Base-by-base conservation (phyloP, 2,888 invertebrate species). In the Hesperia comma region DNA sequence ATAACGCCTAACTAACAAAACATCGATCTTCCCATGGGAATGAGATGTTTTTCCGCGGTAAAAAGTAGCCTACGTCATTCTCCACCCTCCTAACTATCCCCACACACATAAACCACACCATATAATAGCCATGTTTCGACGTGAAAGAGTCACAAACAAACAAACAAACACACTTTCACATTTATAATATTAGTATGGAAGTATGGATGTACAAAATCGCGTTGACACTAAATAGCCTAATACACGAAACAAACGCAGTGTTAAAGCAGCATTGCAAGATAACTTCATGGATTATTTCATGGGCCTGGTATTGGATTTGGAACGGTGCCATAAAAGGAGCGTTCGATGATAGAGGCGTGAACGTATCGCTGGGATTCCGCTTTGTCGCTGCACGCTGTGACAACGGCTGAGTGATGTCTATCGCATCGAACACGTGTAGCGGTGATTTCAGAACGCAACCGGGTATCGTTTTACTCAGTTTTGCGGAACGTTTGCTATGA, bases 371-470 rank as follows among this genome's bases (percentile, higher is more conserved):
- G 40, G 21, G 41, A 57, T 21, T 55, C 37, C 58, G 58, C 58
- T 57, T 57, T 58, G 53, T 53, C n/a, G n/a, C 53, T 21, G 21
- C 53, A 15, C 7, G 19, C 49, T 12, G 57, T 46, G 46, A 58
- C 58, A 26, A 46, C 58, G 46, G 32, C 21, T 46, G 58, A 58
- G 58, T 46, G 58, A 58, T 58, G 58, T 41, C 57, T 32, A 33
- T 43, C 43, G 15, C 43, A 15, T 58, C 46, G 26, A 43, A 58
- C 8, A 43, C 15, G 58, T 58, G 43, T 46, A 46, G 46, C 41
- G 57, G 53, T 32, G 46, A 62, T 54, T 54, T 53, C 21, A 58
- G 40, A 6, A 40, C 58, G 32, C 46, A 15, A 46, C 21, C 14
- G 8, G 7, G 7, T 6, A 53, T 32, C 53, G 32, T 26, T 32